Base-by-base conservation (phyloP, 2,113 vertebrate species). In the Camelus dromedarius region DNA sequence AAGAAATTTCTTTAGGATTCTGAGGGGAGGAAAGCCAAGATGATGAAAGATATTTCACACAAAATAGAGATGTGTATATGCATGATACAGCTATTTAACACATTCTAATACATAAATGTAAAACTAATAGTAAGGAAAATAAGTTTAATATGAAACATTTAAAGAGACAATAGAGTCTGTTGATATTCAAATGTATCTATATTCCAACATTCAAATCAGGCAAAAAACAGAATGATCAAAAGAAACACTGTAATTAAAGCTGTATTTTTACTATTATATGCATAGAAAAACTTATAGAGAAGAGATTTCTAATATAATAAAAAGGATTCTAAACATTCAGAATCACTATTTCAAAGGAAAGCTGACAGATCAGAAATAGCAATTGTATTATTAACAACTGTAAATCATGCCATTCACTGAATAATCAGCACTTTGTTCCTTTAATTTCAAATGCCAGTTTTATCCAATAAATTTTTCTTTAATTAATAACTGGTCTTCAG, bases 401-500 rank as follows among this genome's bases (percentile, higher is more conserved):
- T 85, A 73, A 89, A 83, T 70, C 30, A 89, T 42, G 30, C 10
- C 70, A 79, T 83, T 94, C 28, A 80, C 9, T 64, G 46, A 66
- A 60, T 66, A 50, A 84, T 46, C 20, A 18, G 73, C 46, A 66
- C 1, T 32, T 76, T 72, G 46, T 32, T 30, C n/a, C 64, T 86
- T n/a, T 73, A 54, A 80, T 75, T 73, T 85, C 8, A 80, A 80
- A 32, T 69, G 24, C 2, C 32, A 82, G 24, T 30, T 95, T 89
- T 85, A 80, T 24, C 26, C 84, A 60, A 48, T 72, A 90, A 50
- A 35, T 52, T 80, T 48, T 79, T 67, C 15, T 85, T 84, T 42
- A 94, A 76, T 94, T 69, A 90, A 81, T 93, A 90, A 93, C 22
- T 60, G 89, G 32, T 60, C 38, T 54, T 81, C 60, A 89, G 46